phyloP scores from a whole-genome alignment of 2,888 invertebrate genomes.

The Meteorus colon region DNA sequence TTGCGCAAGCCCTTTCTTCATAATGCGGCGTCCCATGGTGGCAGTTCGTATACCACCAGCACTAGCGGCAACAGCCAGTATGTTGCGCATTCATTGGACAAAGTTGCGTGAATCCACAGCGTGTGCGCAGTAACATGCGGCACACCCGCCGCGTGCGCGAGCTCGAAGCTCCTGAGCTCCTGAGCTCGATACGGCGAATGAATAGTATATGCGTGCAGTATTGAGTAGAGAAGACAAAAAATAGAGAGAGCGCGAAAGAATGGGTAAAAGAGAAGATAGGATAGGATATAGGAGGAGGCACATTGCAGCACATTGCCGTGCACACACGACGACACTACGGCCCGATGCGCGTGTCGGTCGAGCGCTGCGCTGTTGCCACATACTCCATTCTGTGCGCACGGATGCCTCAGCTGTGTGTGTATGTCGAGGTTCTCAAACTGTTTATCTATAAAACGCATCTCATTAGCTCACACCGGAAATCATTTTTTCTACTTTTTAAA shows the following conservation, averaged over 20 bases:
- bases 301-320: constrained; percentile 35
- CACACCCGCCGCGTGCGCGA: constrained; percentile 33
- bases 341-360: constrained; percentile 55
- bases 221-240: constrained; percentile 1
- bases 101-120: constrained; percentile 43
- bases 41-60: neutral
- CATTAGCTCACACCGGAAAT: neutral
- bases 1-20: neutral
- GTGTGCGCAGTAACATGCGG: constrained; percentile 41
- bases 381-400: constrained; percentile 54
- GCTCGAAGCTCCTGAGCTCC: constrained; percentile 21
- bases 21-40: constrained; percentile 9
- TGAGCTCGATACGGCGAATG: constrained; percentile 34
- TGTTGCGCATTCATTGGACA: constrained; percentile 39
- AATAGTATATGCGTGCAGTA: constrained; percentile 25
- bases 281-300: constrained; percentile 19
- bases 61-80: constrained; percentile 15
- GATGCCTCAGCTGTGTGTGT: constrained; percentile 62
- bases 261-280: constrained; percentile 1
- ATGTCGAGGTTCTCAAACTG: constrained; percentile 59
- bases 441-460: neutral
- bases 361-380: constrained; percentile 68
- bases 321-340: constrained; percentile 41
- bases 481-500: neutral
- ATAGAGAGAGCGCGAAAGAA: constrained; percentile 7